These are phyloP conservation scores for Muscidifurax raptorellus DNA, from an alignment of 1,140 invertebrate species.

Conservation along the genomic window DNA sequence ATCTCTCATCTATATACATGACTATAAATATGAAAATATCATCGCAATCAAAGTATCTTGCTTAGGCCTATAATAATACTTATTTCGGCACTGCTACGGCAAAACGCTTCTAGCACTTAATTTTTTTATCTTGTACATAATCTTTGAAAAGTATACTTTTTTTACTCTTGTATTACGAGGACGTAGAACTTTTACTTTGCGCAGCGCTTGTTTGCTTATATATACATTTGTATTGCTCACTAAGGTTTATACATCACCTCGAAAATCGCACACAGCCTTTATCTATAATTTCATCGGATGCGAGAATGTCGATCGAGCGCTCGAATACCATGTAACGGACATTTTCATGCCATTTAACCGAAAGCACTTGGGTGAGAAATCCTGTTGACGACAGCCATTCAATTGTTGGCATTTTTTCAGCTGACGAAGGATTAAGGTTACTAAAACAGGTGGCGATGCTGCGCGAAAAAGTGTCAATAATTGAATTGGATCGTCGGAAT, in stretches of 20 bases:
- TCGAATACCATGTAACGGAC: slow-evolving; percentile 42
- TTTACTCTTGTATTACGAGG: not conserved
- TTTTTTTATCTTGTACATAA: slow-evolving; percentile 5
- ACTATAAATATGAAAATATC: not conserved
- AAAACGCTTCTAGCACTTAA: slow-evolving; percentile 32
- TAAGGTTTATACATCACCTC: not conserved
- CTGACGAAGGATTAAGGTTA: not conserved
- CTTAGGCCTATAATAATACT: not conserved
- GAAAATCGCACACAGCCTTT: not conserved
- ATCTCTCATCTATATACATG: slow-evolving; percentile 25
- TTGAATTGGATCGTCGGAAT: slow-evolving; percentile 46
- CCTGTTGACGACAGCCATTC: slow-evolving; percentile 39
- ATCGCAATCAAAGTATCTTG: slow-evolving; percentile 19
- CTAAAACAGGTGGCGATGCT: not conserved
- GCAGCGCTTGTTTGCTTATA: slow-evolving; percentile 30
- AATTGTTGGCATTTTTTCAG: slow-evolving; percentile 43
- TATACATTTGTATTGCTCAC: not conserved
- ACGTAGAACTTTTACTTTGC: not conserved
- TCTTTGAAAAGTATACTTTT: not conserved
- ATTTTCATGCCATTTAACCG: slow-evolving; percentile 9
- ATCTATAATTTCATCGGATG: not conserved
- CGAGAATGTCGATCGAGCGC: not conserved
- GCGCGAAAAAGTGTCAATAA: slow-evolving; percentile 40
- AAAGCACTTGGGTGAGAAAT: slow-evolving; percentile 34
- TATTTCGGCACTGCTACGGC: slow-evolving; percentile 16